Evolutionary conservation across 1,140 invertebrate genomes (phyloP), one percentile per base, ranked within the genome.

Genomic region (Capitella teleta): DNA sequence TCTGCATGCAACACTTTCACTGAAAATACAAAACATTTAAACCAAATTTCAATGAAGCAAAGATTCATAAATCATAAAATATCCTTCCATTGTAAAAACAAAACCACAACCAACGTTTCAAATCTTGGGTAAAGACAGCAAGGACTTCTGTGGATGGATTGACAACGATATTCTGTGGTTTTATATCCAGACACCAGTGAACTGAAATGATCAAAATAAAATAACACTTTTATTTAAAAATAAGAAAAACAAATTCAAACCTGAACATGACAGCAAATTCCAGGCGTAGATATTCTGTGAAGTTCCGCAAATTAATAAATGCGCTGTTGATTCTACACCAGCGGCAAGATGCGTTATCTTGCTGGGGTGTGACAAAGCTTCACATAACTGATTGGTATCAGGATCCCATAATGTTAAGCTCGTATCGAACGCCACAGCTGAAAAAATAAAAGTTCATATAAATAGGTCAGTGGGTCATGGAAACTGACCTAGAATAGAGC

Each of bases 401-500:
- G 72, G 66, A 30, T 66, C 74, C 82, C 84, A 88, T 21, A 86
- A 62, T 4, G 84, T 87, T 23, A 87, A 60, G 37, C 74, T 77
- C n/a, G 76, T 73, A 23, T 72, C 78, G 74, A 85, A 89, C 6
- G 76, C 78, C 19, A 83, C 81, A 21, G 78, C 83, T n/a, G n/a
- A n/a, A n/a, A n/a, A n/a, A n/a, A n/a, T n/a, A n/a, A n/a, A n/a
- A n/a, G n/a, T n/a, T n/a, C n/a, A n/a, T n/a, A n/a, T n/a, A n/a
- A n/a, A n/a, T n/a, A n/a, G n/a, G n/a, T n/a, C n/a, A n/a, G n/a
- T n/a, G n/a, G n/a, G n/a, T n/a, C n/a, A n/a, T n/a, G n/a, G n/a
- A n/a, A n/a, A n/a, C n/a, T n/a, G n/a, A n/a, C n/a, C n/a, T 18
- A 89, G 58, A 16, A 87, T 59, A 1, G 85, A 87, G 25, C 83